Evolutionary conservation across 2,888 invertebrate species (phyloP).

Genomic region (Plagiodera versicolora): DNA sequence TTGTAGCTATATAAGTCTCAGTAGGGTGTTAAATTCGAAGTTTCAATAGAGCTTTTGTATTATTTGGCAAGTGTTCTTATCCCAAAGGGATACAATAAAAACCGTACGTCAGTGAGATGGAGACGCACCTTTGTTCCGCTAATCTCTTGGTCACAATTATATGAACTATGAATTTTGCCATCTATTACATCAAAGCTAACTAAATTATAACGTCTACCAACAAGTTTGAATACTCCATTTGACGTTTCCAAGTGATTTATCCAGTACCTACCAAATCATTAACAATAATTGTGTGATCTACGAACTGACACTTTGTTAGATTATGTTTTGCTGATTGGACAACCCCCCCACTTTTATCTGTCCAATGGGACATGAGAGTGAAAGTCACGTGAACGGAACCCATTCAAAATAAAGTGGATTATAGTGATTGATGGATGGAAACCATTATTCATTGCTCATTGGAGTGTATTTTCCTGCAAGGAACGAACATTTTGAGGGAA

Average conservation of each 20-base stretch:
- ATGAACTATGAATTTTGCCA: no score
- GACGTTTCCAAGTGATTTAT: no score
- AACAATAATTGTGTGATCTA: no score
- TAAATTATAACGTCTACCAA: no score
- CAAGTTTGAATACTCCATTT: no score
- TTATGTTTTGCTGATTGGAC: not conserved
- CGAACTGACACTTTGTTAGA: no score
- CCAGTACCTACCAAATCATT: no score
- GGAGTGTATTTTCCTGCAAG: no score
- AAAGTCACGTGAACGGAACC: not conserved
- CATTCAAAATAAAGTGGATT: not conserved
- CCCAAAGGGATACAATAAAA: not conserved
- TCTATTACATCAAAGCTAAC: no score
- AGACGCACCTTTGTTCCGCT: not conserved
- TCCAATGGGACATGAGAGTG: not conserved
- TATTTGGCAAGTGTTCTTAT: not conserved
- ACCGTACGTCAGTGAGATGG: not conserved
- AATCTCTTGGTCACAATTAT: not conserved
- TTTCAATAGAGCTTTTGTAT: slow-evolving; percentile 4
- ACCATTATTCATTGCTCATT: not conserved
- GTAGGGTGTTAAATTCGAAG: not conserved
- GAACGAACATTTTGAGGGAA: no score
- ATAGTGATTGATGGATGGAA: not conserved
- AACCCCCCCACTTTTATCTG: not conserved
- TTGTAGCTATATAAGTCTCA: not conserved